Evolutionary conservation across 2,888 invertebrate species (phyloP).

Genomic region (Caenorhabditis afra): DNA sequence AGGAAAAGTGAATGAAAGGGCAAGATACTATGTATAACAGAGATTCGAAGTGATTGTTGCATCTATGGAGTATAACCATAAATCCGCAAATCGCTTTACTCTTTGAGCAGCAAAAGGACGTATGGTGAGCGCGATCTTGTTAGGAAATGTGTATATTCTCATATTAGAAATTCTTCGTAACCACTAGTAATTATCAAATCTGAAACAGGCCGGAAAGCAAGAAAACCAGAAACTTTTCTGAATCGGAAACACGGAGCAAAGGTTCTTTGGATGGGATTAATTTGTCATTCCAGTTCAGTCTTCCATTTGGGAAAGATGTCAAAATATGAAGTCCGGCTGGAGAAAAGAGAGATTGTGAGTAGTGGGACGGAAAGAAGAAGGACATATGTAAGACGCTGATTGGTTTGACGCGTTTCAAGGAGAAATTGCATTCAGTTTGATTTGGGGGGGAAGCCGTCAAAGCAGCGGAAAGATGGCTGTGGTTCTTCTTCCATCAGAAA

Average conservation of each 20-base stretch:
- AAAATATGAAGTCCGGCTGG: constrained; percentile 8
- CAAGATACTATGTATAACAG: constrained; percentile 15
- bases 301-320: constrained; percentile 27
- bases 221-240: background rate
- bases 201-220: background rate
- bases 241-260: background rate
- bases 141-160: background rate
- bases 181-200: background rate
- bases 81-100: constrained; percentile 26
- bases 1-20: constrained; percentile 6
- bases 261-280: constrained; percentile 15
- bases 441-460: constrained; percentile 32
- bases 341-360: constrained; percentile 16
- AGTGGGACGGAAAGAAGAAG: constrained; percentile 35
- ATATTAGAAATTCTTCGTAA: background rate
- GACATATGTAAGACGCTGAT: constrained; percentile 56
- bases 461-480: constrained; percentile 23
- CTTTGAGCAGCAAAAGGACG: constrained; percentile 21
- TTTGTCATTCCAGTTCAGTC: constrained; percentile 16
- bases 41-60: constrained; percentile 28
- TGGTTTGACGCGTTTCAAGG: constrained; percentile 57
- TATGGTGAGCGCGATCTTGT: background rate
- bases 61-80: background rate
- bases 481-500: constrained; percentile 1
- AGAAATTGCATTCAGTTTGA: constrained; percentile 57